These are phyloP conservation scores for Dryas iulia DNA, from an alignment of 1,140 invertebrate species.

Conservation along the genomic window DNA sequence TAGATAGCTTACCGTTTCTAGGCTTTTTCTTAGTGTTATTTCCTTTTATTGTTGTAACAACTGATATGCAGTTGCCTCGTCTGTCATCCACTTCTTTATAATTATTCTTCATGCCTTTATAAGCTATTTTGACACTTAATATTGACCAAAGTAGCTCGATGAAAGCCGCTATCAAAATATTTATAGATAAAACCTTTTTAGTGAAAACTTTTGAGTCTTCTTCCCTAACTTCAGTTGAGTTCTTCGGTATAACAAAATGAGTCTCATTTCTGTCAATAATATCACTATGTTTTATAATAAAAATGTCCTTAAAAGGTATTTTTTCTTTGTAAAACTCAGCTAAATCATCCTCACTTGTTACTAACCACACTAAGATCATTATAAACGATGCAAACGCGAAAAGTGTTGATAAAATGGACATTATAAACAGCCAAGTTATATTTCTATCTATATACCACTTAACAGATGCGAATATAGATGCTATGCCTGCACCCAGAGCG, in stretches of 20 bases:
- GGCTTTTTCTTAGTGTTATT: slow-evolving; percentile 70
- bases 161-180: slow-evolving; percentile 82
- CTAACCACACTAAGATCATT: slow-evolving; percentile 63
- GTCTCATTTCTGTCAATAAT: slow-evolving; percentile 61
- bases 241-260: slow-evolving; percentile 58
- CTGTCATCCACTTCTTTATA: slow-evolving; percentile 80
- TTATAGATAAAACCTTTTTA: slow-evolving; percentile 78
- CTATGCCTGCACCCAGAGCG: slow-evolving; percentile 77
- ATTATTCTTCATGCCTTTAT: slow-evolving; percentile 82
- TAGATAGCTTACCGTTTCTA: slow-evolving; percentile 71
- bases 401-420: slow-evolving; percentile 74
- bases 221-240: slow-evolving; percentile 40
- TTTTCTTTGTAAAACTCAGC: slow-evolving; percentile 69
- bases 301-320: slow-evolving; percentile 61
- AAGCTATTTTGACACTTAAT: slow-evolving; percentile 81
- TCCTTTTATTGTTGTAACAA: slow-evolving; percentile 79
- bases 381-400: slow-evolving; percentile 65
- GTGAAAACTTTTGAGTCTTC: slow-evolving; percentile 56
- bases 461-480: slow-evolving; percentile 82
- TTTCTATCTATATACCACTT: slow-evolving; percentile 85
- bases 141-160: slow-evolving; percentile 82
- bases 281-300: slow-evolving; percentile 61
- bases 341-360: slow-evolving; percentile 54
- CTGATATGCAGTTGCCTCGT: slow-evolving; percentile 71
- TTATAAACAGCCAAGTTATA: slow-evolving; percentile 82